Base-by-base conservation (phyloP, 1,140 invertebrate species). In the Bombus huntii region DNA sequence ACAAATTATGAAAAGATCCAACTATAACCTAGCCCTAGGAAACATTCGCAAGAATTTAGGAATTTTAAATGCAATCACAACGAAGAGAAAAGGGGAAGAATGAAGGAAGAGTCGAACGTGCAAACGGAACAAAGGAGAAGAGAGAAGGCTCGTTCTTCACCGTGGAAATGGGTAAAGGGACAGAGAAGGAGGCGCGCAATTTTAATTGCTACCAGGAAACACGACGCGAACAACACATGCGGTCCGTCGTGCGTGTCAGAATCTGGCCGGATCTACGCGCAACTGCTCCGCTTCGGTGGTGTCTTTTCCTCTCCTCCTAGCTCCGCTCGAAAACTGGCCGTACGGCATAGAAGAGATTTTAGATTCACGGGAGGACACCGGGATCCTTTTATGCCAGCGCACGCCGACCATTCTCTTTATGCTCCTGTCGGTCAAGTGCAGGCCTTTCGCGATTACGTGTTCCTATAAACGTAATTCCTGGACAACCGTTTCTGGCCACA, bases 201-300 rank as follows among this genome's bases (percentile, higher is more conserved):
- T 85, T 80, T 89, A 89, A 89, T 89, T 81, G 83, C 75, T 89
- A 88, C 83, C 79, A 83, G 84, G 72, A 89, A 89, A 83, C 80
- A 47, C 62, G 65, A 4, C 82, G 47, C 42, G 57, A 57, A 34
- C 86, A 53, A 34, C 86, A 74, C 84, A 74, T 59, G 86, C 66
- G 59, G 37, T 59, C 44, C 62, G 76, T 78, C 75, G 66, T 74
- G 76, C 79, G 79, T 76, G 83, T 83, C 80, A 86, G 78, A 59
- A 87, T 82, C 66, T 77, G 59, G 31, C 65, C 28, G 76, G 59
- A 82, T 75, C 71, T 66, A 34, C 71, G 81, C 39, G 39, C 81
- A 28, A 74, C 71, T 65, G 72, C 81, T 75, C 53, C 39, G 53
- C 72, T 37, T 47, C 5, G 34, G 66, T 42, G 5, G 37, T 73